Percentiles rank a stretch among this genome's conserved stretches.
Evolutionary conservation across 2,888 invertebrate species (phyloP).

Genomic region (Helobdella robusta): DNA sequence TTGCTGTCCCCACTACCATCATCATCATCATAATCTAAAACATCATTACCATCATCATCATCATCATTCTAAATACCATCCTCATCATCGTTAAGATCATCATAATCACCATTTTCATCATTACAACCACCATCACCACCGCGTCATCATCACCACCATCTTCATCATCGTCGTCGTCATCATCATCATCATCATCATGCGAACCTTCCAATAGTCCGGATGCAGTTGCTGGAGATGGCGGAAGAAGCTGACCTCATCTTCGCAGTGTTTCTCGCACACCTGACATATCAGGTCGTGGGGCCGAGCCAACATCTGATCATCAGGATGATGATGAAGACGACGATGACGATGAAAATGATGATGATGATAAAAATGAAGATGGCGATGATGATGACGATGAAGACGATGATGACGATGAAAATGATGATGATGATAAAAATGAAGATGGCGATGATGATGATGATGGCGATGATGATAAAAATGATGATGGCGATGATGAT

Average conservation of each 20-base stretch:
- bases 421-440: too few species aligned
- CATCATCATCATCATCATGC: not conserved
- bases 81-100: not conserved
- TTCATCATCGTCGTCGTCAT: not conserved
- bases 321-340: too few species aligned
- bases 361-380: too few species aligned
- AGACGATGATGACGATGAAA: too few species aligned
- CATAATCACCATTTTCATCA: not conserved
- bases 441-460: too few species aligned
- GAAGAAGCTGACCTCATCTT: constrained; percentile 32
- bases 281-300: constrained; percentile 34
- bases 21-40: not conserved
- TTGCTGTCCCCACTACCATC: not conserved
- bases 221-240: constrained; percentile 33
- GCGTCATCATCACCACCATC: not conserved
- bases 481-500: too few species aligned
- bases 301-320: constrained; percentile 26
- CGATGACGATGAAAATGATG: too few species aligned
- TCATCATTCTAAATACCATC: not conserved
- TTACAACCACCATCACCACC: not conserved
- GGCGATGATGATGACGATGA: too few species aligned
- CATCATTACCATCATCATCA: not conserved
- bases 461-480: not conserved
- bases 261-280: constrained; percentile 35
- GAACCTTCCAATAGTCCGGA: constrained; percentile 35